phyloP scores from a whole-genome alignment of 2,888 invertebrate genomes.

The Cosmia trapezina region DNA sequence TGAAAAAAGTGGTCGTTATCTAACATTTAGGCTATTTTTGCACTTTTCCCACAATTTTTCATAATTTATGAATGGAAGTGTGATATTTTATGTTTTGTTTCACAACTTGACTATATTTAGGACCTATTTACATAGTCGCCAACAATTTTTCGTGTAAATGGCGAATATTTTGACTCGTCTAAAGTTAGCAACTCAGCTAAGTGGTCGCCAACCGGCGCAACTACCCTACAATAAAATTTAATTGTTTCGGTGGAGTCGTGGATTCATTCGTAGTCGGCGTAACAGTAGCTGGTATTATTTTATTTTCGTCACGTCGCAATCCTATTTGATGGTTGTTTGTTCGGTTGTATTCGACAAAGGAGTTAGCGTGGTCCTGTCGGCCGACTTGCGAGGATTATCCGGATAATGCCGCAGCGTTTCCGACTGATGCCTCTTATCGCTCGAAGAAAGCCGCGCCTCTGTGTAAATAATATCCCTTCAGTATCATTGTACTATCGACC shows the following conservation, averaged over 20 bases:
- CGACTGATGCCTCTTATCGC: conserved; percentile 76
- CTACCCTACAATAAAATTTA: conserved; percentile 43
- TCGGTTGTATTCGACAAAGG: conserved; percentile 71
- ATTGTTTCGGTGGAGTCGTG: conserved; percentile 37
- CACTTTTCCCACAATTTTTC: too few species aligned
- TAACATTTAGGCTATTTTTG: too few species aligned
- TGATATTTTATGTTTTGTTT: too few species aligned
- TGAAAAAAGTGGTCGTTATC: too few species aligned
- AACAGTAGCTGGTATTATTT: conserved; percentile 40
- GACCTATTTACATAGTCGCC: too few species aligned
- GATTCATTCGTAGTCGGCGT: conserved; percentile 43
- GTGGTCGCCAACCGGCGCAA: too few species aligned
- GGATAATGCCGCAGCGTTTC: conserved; percentile 79
- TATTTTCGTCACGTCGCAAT: conserved; percentile 62
- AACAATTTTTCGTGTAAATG: too few species aligned
- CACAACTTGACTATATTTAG: too few species aligned
- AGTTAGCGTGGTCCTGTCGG: conserved; percentile 72
- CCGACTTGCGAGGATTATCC: conserved; percentile 83
- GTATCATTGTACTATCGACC: conserved; percentile 61
- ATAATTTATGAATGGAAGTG: too few species aligned
- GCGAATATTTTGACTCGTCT: too few species aligned
- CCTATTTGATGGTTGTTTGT: conserved; percentile 71
- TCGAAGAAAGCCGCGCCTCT: conserved; percentile 66
- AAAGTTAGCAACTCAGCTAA: too few species aligned
- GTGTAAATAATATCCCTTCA: conserved; percentile 73